Percentiles rank a stretch among this genome's conserved stretches.
Evolutionary conservation across 2,888 invertebrate genomes (phyloP).

Genomic region (Dromius quadrimaculatus): DNA sequence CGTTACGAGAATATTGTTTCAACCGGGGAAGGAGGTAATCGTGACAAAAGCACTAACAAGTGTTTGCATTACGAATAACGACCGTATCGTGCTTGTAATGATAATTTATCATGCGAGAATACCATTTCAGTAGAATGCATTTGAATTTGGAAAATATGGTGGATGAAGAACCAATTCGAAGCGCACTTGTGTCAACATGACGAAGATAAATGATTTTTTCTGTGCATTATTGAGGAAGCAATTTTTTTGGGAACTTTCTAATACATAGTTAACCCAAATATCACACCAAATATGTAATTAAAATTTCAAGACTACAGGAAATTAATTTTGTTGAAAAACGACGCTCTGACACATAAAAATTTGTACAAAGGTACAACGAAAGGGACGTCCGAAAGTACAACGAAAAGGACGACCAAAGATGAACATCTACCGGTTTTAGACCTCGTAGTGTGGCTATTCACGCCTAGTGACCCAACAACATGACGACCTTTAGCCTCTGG

Average conservation of each 20-base stretch:
- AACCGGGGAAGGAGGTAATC: constrained; percentile 12
- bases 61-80: constrained; percentile 17
- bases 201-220: constrained; percentile 25
- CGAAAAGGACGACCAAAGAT: constrained; percentile 5
- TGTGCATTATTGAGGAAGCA: constrained; percentile 6
- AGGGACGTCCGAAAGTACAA: constrained; percentile 1
- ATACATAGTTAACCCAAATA: constrained; percentile 30
- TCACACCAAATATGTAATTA: constrained; percentile 21
- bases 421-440: background rate
- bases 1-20: constrained; percentile 27
- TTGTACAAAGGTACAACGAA: background rate
- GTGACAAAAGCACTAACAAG: constrained; percentile 19
- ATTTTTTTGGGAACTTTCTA: constrained; percentile 12
- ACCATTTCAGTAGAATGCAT: too few relatives aligned
- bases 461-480: constrained; percentile 22
- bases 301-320: background rate
- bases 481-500: constrained; percentile 16
- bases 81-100: constrained; percentile 12
- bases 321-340: background rate
- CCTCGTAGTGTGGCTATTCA: constrained; percentile 3
- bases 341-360: background rate
- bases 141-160: too few relatives aligned
- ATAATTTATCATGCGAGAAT: constrained; percentile 2
- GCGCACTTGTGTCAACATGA: constrained; percentile 25
- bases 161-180: too few relatives aligned